Conservation (phyloP, 2,113 vertebrate genomes). For the Oreocharis arfaki region DNA sequence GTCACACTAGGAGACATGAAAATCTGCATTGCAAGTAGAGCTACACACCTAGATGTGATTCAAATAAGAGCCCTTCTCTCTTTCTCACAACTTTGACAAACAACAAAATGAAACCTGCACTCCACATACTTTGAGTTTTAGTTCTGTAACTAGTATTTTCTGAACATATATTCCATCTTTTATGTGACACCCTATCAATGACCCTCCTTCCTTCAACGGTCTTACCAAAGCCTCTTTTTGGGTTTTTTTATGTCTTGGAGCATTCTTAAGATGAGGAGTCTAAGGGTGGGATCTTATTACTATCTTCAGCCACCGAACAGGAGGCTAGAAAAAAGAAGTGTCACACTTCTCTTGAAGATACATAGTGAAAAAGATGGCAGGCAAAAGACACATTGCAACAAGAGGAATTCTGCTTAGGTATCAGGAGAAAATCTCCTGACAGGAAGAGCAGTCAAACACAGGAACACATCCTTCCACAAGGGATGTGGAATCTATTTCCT, state of each 20-base stretch:
- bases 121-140: neutral
- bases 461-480: neutral
- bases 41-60: neutral
- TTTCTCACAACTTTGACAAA: neutral
- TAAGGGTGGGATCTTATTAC: neutral
- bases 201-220: fast-evolving
- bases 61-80: neutral
- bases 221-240: neutral
- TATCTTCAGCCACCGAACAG: neutral
- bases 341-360: neutral
- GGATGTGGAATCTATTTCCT: neutral
- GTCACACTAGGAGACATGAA: neutral
- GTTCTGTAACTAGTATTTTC: neutral
- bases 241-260: neutral
- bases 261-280: neutral
- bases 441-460: neutral
- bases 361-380: neutral
- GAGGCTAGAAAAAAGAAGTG: neutral
- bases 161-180: neutral
- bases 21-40: neutral
- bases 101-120: neutral
- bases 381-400: neutral
- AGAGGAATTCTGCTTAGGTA: neutral
- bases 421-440: neutral
- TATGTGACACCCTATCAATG: neutral